phyloP scores from a whole-genome alignment of 2,888 invertebrate species.

The Schizaphis graminum region DNA sequence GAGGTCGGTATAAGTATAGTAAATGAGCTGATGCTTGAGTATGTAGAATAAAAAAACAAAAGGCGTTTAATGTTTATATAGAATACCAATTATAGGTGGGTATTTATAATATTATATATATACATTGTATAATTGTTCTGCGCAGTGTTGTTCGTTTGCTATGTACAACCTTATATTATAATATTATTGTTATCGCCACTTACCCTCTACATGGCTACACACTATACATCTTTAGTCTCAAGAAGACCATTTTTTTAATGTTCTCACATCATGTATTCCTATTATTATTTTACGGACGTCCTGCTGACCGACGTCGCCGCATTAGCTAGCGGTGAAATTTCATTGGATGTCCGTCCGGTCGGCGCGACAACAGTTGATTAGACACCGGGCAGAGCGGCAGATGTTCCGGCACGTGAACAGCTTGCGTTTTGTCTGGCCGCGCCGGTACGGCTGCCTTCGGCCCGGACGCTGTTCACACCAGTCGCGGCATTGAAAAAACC shows the following conservation, averaged over 20 bases:
- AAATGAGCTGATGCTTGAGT: not conserved
- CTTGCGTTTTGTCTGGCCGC: conserved; percentile 49
- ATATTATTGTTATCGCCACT: not conserved
- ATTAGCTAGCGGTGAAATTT: not conserved
- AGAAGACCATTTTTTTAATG: conserved; percentile 19
- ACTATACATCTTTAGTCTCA: not conserved
- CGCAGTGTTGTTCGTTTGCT: not conserved
- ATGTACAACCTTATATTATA: not conserved
- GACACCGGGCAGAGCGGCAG: conserved; percentile 54
- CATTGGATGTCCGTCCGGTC: not conserved
- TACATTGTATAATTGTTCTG: not conserved
- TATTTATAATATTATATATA: not conserved
- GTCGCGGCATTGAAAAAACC: not conserved
- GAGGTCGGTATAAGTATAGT: not conserved
- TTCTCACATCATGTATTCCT: conserved; percentile 27
- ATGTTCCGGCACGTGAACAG: conserved; percentile 65
- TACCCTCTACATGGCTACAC: not conserved
- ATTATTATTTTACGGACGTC: conserved; percentile 29
- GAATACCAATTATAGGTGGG: conserved; percentile 27
- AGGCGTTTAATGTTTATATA: not conserved
- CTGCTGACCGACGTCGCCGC: conserved; percentile 37
- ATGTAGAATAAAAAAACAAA: not conserved
- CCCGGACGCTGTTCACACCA: conserved; percentile 51
- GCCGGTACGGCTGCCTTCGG: conserved; percentile 31
- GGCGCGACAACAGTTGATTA: conserved; percentile 42